Evolutionary conservation across 2,797 vertebrate genomes (phyloP).

Genomic region (Myotis vivesi): DNA sequence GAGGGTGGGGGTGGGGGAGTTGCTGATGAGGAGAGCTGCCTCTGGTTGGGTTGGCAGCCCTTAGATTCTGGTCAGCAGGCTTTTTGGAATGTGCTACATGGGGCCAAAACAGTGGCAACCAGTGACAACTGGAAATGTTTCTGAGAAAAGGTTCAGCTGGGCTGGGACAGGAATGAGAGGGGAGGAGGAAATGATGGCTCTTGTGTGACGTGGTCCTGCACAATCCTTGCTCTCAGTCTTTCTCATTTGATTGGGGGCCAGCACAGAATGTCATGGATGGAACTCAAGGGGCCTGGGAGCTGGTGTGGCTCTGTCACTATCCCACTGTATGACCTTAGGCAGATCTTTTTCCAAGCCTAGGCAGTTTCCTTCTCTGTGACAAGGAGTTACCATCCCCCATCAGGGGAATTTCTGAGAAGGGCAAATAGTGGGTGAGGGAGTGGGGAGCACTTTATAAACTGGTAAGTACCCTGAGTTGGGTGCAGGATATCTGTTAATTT

Average conservation of each 20-base stretch:
- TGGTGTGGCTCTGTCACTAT: background rate
- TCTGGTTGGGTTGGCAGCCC: background rate
- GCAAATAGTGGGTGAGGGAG: background rate
- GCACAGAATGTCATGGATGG: background rate
- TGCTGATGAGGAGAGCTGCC: constrained; percentile 33
- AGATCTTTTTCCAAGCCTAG: background rate
- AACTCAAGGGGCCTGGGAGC: background rate
- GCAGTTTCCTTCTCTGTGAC: background rate
- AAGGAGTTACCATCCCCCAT: background rate
- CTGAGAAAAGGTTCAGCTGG: background rate
- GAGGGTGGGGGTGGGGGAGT: background rate
- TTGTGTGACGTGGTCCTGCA: background rate
- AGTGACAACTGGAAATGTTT: constrained; percentile 41
- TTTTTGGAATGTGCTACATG: constrained; percentile 47
- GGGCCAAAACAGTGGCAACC: constrained; percentile 7
- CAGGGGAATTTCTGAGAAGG: background rate
- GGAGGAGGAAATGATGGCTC: background rate
- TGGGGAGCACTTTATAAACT: background rate
- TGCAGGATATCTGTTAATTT: constrained; percentile 8
- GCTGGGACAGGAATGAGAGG: background rate
- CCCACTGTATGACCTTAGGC: background rate
- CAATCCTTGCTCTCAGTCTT: background rate
- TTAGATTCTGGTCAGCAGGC: constrained; percentile 5
- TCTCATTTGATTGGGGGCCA: background rate
- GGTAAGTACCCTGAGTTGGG: background rate